Percentiles rank a stretch among this genome's conserved stretches.
These are phyloP conservation scores for Carcinoscorpius rotundicauda DNA, from an alignment of 1,140 invertebrate species.

Conservation along the genomic window DNA sequence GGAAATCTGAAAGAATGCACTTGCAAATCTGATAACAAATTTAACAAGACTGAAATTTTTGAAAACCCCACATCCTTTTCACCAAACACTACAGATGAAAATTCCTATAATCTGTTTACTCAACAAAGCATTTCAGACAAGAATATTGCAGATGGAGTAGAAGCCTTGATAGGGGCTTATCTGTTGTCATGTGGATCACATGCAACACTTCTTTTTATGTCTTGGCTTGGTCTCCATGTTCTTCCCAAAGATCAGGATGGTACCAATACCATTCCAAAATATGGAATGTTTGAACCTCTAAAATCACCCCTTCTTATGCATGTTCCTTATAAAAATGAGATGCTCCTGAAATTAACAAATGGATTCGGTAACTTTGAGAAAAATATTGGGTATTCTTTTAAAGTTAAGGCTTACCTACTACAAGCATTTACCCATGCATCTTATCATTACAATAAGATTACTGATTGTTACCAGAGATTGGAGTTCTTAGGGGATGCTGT, in stretches of 20 bases:
- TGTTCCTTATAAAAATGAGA: not conserved
- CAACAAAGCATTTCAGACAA: constrained; percentile 44
- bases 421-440: constrained; percentile 44
- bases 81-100: no score
- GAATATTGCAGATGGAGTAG: constrained; percentile 63
- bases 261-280: not conserved
- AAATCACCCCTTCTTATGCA: not conserved
- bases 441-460: constrained; percentile 40
- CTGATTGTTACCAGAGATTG: constrained; percentile 45
- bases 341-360: not conserved
- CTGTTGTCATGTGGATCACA: constrained; percentile 41
- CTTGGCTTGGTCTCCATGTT: constrained; percentile 48
- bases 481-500: constrained; percentile 51
- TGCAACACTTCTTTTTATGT: constrained; percentile 48
- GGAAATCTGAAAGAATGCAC: constrained; percentile 13
- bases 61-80: constrained; percentile 32
- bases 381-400: constrained; percentile 52
- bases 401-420: constrained; percentile 39
- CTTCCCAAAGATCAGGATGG: constrained; percentile 3
- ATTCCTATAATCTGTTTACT: constrained; percentile 24
- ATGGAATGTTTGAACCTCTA: not conserved
- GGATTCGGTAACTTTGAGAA: constrained; percentile 39
- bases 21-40: constrained; percentile 23
- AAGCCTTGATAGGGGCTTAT: constrained; percentile 70
- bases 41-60: constrained; percentile 22